These are phyloP conservation scores for Triplophysa siluroides DNA, from an alignment of 2,113 vertebrate genomes.

Conservation along the genomic window DNA sequence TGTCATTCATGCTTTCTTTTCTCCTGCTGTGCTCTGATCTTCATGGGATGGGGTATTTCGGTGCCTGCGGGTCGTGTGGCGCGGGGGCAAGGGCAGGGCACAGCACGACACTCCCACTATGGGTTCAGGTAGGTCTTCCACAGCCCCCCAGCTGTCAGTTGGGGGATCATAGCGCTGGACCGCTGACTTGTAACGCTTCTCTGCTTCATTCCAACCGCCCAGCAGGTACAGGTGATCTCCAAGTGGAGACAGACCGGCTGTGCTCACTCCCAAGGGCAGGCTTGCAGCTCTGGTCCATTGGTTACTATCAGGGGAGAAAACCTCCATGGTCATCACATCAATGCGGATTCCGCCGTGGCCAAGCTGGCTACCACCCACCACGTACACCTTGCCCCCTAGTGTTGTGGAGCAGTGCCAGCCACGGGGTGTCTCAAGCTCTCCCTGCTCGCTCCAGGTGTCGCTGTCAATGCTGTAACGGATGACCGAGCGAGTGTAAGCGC, in stretches of 20 bases:
- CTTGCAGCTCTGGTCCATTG: conserved; percentile 73
- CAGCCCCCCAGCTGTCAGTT: conserved; percentile 76
- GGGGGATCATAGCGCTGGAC: conserved; percentile 78
- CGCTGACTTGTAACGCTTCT: conserved; percentile 79
- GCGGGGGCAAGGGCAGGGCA: conserved; percentile 71
- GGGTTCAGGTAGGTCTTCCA: conserved; percentile 76
- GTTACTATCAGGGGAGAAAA: conserved; percentile 67
- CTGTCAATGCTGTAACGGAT: conserved; percentile 69
- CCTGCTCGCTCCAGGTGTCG: conserved; percentile 73
- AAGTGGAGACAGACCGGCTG: conserved; percentile 74
- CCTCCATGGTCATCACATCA: conserved; percentile 78
- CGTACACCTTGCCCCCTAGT: conserved; percentile 68
- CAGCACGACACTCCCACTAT: conserved; percentile 83
- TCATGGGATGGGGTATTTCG: conserved; percentile 71
- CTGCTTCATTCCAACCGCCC: conserved; percentile 81
- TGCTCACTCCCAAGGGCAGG: conserved; percentile 77
- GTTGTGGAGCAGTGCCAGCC: conserved; percentile 81
- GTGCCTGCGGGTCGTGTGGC: conserved; percentile 68
- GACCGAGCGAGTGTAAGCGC: conserved; percentile 79
- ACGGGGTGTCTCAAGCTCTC: conserved; percentile 72
- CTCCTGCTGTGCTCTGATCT: conserved; percentile 60
- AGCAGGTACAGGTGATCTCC: conserved; percentile 73
- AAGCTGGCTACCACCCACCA: conserved; percentile 82
- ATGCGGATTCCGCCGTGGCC: conserved; percentile 76
- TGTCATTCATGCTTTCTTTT: neutral